These are phyloP conservation scores for Muscicapa striata DNA, from an alignment of 2,797 vertebrate species.

Conservation along the genomic window DNA sequence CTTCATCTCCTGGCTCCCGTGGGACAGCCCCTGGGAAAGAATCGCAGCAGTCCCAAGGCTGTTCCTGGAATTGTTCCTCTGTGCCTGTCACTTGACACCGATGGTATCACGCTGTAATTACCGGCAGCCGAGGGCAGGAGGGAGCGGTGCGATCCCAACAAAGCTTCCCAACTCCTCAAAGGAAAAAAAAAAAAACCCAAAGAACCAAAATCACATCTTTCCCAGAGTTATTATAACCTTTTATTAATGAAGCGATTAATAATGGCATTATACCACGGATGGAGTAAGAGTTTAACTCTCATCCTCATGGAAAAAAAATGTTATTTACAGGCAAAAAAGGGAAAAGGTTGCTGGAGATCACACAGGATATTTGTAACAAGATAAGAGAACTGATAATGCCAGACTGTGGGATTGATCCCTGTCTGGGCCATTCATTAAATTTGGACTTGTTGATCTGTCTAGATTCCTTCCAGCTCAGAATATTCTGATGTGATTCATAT, in stretches of 20 bases:
- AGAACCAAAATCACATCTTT: not conserved
- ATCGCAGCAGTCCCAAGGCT: not conserved
- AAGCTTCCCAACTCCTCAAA: not conserved
- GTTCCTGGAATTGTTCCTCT: slow-evolving; percentile 40
- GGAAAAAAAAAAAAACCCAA: not conserved
- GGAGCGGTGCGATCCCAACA: not conserved
- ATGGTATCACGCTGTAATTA: not conserved
- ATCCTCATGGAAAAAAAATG: not conserved
- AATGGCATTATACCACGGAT: not conserved
- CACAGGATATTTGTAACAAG: not conserved
- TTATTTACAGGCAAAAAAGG: not conserved
- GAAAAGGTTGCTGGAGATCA: fast-evolving
- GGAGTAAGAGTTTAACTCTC: not conserved
- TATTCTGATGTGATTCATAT: not conserved
- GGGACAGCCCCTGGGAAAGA: not conserved
- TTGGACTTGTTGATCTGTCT: fast-evolving
- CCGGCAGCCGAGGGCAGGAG: not conserved
- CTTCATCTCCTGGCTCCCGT: not conserved
- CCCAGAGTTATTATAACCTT: not conserved
- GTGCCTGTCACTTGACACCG: not conserved
- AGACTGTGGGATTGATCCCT: not conserved
- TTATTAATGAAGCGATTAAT: not conserved
- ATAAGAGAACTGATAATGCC: not conserved
- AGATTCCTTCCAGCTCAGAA: not conserved
- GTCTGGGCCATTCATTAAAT: not conserved